Base-by-base conservation (phyloP, 2,888 invertebrate genomes). In the Pyrochroa serraticornis region DNA sequence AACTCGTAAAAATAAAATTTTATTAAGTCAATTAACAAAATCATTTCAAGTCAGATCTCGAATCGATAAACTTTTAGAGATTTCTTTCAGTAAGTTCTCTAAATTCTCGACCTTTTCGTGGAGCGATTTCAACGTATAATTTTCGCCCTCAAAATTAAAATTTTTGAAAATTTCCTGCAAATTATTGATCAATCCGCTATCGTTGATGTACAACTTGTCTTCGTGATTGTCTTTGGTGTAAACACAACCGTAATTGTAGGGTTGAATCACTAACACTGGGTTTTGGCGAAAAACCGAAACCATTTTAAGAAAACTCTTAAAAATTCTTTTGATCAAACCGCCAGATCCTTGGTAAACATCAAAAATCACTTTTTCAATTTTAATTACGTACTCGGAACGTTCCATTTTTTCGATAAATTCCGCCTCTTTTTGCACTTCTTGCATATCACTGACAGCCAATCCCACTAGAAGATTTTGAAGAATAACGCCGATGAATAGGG, bases 401-500 rank as follows among this genome's bases (percentile, higher is more conserved):
- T 58, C 58, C 3, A 47, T 58, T 9, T 52, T 58, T 1, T 48
- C 44, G 7, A 58, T 47, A 35, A 47, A 52, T 34, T 47, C 47
- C 14, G 58, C 58, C 30, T 58, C 22, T 14, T 36, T 47, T 10
- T 37, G 48, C 13, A 58, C 52, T 14, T 51, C 52, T 36, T 52
- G 52, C 34, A 58, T 22, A 32, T 58, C 58, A 13, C 48, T 58
- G 1, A 58, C 58, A 2, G 58, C 58, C 6, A 58, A 52, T 36
- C 52, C 58, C 9, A 58, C 48, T 10, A 58, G 30, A 3, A 58
- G 35, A 42, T 58, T 58, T 44, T 58, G 58, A 7, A 58, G 32
- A 22, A 58, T 52, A 31, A 58, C 36, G 30, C 47, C 39, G 5
- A 58, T 58, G 2, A 58, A 43, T 32, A 58, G 10, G 0, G 38